Percentiles rank a stretch among this genome's conserved stretches.
phyloP scores from a whole-genome alignment of 2,888 invertebrate species.

The Odontomyia ornata region DNA sequence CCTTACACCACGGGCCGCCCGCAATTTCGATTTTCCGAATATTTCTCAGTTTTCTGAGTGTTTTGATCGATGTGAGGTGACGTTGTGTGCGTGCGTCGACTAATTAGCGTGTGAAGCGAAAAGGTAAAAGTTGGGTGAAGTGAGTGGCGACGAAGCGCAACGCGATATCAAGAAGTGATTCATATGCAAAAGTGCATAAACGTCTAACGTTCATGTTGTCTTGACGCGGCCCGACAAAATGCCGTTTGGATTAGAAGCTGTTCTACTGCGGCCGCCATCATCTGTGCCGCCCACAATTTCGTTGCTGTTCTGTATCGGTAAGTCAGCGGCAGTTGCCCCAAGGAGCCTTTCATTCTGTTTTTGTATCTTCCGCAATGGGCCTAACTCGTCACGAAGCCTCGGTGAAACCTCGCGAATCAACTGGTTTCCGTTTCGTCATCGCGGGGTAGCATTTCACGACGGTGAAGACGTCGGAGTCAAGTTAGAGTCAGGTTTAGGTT shows the following conservation, averaged over 20 bases:
- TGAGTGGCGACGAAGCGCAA: background rate
- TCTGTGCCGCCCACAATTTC: conserved; percentile 23
- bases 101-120: conserved; percentile 28
- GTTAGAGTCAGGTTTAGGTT: conserved; percentile 10
- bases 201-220: conserved; percentile 24
- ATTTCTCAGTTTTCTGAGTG: background rate
- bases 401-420: background rate
- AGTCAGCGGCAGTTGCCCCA: background rate
- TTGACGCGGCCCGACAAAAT: conserved; percentile 6
- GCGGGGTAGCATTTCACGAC: background rate
- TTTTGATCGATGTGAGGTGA: conserved; percentile 1
- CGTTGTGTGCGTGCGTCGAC: conserved; percentile 23
- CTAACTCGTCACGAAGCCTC: background rate
- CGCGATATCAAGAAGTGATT: conserved; percentile 33
- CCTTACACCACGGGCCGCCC: background rate
- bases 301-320: conserved; percentile 35
- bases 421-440: conserved; percentile 14
- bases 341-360: background rate
- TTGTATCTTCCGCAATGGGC: background rate
- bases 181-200: conserved; percentile 16
- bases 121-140: conserved; percentile 26
- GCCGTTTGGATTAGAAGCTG: conserved; percentile 38
- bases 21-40: background rate
- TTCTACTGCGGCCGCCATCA: conserved; percentile 12
- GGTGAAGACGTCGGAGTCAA: background rate